Evolutionary conservation across 2,888 invertebrate genomes (phyloP).

Genomic region (Leistus spinibarbis): DNA sequence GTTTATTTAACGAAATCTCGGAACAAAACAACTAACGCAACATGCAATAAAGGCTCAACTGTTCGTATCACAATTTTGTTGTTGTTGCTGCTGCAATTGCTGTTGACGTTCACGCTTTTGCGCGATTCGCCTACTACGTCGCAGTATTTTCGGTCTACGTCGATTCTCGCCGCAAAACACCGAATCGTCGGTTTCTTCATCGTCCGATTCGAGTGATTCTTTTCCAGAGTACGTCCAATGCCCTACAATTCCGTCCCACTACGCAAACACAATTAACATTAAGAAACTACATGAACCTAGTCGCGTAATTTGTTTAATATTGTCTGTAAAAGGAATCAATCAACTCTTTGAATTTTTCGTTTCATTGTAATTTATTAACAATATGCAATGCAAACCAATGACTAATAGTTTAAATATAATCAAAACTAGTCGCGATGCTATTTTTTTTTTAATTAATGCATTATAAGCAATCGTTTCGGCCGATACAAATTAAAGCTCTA

Average conservation of each 20-base stretch:
- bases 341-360: too few species aligned
- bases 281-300: not conserved
- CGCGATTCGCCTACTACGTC: conserved; percentile 29
- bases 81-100: conserved; percentile 21
- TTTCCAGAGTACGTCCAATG: conserved; percentile 49
- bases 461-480: too few species aligned
- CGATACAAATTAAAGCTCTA: too few species aligned
- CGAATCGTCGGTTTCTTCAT: conserved; percentile 42
- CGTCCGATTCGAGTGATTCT: conserved; percentile 41
- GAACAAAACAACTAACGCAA: conserved; percentile 15
- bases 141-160: conserved; percentile 42
- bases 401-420: too few species aligned
- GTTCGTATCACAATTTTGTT: conserved; percentile 20
- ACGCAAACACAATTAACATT: conserved; percentile 42
- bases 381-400: too few species aligned
- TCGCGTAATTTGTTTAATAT: not conserved
- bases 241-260: conserved; percentile 54
- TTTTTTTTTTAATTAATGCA: too few species aligned
- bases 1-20: conserved; percentile 10
- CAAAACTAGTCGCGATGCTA: too few species aligned
- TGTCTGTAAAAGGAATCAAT: too few species aligned
- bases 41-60: conserved; percentile 14
- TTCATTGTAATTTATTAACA: too few species aligned
- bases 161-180: conserved; percentile 41
- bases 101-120: conserved; percentile 28